phyloP scores from a whole-genome alignment of 2,113 vertebrate genomes.

The Heterocephalus glaber region DNA sequence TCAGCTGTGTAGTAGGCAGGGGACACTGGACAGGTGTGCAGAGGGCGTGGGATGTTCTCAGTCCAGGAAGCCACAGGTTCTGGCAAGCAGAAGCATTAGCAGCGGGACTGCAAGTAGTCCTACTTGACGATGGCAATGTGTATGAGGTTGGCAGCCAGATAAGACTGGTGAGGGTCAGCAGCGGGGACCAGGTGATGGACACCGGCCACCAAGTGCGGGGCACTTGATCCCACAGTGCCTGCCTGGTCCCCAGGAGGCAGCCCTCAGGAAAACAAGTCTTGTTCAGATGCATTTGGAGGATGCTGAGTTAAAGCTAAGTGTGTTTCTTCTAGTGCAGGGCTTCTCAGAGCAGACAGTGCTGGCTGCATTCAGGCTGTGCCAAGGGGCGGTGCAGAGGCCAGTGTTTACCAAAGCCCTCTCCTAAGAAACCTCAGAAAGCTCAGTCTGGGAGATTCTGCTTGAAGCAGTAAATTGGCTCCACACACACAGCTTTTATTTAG shows the following conservation, averaged over 20 bases:
- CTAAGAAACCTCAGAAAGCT: slow-evolving; percentile 14
- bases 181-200: background rate
- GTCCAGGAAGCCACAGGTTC: background rate
- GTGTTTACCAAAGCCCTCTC: background rate
- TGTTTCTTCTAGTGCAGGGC: background rate
- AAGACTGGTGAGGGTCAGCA: background rate
- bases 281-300: background rate
- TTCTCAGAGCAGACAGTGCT: background rate
- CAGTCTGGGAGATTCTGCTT: background rate
- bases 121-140: background rate
- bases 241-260: background rate
- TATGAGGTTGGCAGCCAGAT: background rate
- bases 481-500: background rate
- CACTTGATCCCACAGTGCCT: background rate
- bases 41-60: background rate
- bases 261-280: background rate
- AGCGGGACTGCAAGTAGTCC: background rate
- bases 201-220: background rate
- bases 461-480: background rate
- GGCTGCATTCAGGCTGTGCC: background rate
- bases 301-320: background rate
- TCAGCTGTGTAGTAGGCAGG: background rate
- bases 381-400: background rate
- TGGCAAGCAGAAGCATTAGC: background rate
- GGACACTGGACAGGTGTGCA: background rate